Conservation (phyloP, 1,140 invertebrate species). For the Ips nitidus region DNA sequence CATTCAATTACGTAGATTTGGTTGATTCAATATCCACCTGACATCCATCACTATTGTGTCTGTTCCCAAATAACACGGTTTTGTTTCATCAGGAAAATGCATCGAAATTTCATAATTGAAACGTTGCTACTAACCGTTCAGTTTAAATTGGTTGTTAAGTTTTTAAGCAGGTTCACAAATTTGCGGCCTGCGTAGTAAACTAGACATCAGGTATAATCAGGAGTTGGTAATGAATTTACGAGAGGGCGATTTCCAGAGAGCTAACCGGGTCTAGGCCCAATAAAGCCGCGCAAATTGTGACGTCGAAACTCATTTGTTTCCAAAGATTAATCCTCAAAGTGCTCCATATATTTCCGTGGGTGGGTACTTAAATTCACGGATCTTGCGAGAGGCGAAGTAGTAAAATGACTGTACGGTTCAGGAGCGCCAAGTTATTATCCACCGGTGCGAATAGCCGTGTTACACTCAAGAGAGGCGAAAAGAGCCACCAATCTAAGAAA, state of each 20-base stretch:
- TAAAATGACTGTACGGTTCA: slow-evolving; percentile 12
- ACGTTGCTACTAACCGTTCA: not conserved
- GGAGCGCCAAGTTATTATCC: not conserved
- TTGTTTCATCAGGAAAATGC: not conserved
- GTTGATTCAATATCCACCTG: not conserved
- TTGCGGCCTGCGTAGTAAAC: not conserved
- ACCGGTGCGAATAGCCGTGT: too few relatives aligned
- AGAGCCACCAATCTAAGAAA: too few relatives aligned
- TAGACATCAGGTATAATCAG: not conserved
- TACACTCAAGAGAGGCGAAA: too few relatives aligned
- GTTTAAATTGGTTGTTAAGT: too few relatives aligned
- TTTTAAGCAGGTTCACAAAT: too few relatives aligned
- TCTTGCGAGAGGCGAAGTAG: slow-evolving; percentile 11
- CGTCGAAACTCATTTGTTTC: slow-evolving; percentile 34
- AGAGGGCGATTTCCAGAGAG: slow-evolving; percentile 25
- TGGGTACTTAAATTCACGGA: slow-evolving; percentile 30
- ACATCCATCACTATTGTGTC: not conserved
- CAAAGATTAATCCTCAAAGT: slow-evolving; percentile 34
- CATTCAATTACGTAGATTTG: slow-evolving; percentile 2
- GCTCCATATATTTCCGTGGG: slow-evolving; percentile 34
- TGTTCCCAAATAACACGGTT: not conserved
- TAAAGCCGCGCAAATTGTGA: slow-evolving; percentile 35
- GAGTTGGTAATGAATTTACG: slow-evolving; percentile 31
- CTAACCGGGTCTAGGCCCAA: slow-evolving; percentile 29
- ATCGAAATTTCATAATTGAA: not conserved